phyloP scores from a whole-genome alignment of 2,113 vertebrate genomes.

The Scopus umbretta region DNA sequence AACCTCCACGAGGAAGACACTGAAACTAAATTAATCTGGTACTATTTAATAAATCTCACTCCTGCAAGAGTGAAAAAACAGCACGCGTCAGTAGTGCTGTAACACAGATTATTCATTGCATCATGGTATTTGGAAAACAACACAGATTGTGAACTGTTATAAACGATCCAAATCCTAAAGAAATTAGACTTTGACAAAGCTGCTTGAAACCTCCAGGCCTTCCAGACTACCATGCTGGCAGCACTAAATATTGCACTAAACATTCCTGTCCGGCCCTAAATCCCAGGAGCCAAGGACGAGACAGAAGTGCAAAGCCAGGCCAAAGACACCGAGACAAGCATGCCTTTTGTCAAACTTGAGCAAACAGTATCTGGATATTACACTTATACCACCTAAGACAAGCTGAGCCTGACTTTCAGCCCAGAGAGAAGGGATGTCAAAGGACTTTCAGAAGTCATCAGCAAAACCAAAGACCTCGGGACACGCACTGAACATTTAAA shows the following conservation, averaged over 20 bases:
- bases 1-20: neutral
- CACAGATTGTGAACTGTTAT: neutral
- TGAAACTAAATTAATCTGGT: neutral
- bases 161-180: neutral
- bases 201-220: neutral
- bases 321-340: neutral
- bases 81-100: neutral
- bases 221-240: neutral
- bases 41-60: neutral
- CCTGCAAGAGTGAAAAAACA: neutral
- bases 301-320: neutral
- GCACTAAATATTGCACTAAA: neutral
- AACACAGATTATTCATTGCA: neutral
- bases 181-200: neutral
- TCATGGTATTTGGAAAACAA: neutral
- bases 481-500: neutral
- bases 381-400: neutral
- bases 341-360: neutral
- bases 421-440: neutral
- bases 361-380: neutral
- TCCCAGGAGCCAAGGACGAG: constrained; percentile 28
- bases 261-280: neutral
- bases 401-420: neutral
- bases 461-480: neutral
- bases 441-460: neutral